A percentile compares a stretch with the other conserved stretches of the same genome.
phyloP scores from a whole-genome alignment of 2,888 invertebrate genomes.

The Melinaea marsaeus region DNA sequence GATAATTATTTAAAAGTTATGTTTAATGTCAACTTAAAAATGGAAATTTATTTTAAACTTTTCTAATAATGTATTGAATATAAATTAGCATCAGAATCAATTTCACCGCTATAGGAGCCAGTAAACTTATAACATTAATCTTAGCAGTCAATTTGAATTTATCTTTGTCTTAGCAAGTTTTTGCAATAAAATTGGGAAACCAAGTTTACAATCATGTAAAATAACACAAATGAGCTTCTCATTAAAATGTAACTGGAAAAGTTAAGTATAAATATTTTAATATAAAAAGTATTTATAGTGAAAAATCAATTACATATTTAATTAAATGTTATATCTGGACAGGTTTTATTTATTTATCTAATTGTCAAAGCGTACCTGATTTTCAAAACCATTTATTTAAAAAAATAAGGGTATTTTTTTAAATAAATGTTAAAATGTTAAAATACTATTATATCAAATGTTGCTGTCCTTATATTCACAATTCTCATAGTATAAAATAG shows the following conservation, averaged over 20 bases:
- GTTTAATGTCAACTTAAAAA: no score
- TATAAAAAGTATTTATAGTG: background rate
- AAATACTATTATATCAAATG: no score
- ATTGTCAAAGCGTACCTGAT: no score
- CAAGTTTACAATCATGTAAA: slow-evolving; percentile 4
- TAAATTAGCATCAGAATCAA: background rate
- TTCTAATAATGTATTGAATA: slow-evolving; percentile 6
- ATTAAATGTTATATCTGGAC: background rate
- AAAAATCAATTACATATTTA: background rate
- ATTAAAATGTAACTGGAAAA: background rate
- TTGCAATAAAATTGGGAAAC: slow-evolving; percentile 3
- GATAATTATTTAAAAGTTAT: no score
- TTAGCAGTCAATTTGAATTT: slow-evolving; percentile 5
- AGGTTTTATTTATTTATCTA: no score
- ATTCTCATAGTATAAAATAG: no score
- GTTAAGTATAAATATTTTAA: background rate
- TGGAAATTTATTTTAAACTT: background rate
- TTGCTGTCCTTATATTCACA: no score
- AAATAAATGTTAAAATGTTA: no score
- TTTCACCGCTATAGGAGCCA: slow-evolving; percentile 4
- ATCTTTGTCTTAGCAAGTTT: slow-evolving; percentile 8
- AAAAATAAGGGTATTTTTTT: no score
- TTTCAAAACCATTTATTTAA: no score
- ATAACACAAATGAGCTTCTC: slow-evolving; percentile 5
- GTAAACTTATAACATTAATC: slow-evolving; percentile 7